These are phyloP conservation scores for Meteorus colon DNA, from an alignment of 2,888 invertebrate species.

Conservation along the genomic window DNA sequence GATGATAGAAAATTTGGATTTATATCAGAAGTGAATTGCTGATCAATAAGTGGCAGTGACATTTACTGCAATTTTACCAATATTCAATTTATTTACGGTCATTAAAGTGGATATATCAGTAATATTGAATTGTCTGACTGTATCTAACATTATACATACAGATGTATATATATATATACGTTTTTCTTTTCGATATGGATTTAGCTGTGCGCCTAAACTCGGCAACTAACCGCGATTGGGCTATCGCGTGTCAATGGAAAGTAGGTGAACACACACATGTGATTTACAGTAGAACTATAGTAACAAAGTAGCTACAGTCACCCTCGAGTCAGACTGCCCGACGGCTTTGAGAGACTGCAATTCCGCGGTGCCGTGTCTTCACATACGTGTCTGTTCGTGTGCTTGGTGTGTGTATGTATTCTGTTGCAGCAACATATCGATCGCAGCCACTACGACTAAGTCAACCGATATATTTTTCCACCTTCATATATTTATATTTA, in stretches of 20 bases:
- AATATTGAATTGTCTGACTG: slow-evolving; percentile 16
- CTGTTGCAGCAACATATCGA: slow-evolving; percentile 43
- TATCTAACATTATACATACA: slow-evolving; percentile 15
- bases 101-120: slow-evolving; percentile 37
- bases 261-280: slow-evolving; percentile 41
- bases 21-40: not conserved
- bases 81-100: slow-evolving; percentile 19
- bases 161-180: not conserved
- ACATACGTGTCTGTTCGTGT: not conserved
- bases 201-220: slow-evolving; percentile 35
- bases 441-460: slow-evolving; percentile 35
- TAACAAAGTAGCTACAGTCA: slow-evolving; percentile 37
- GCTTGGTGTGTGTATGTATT: slow-evolving; percentile 5
- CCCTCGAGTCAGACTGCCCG: slow-evolving; percentile 38
- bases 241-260: slow-evolving; percentile 46
- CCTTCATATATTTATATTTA: slow-evolving; percentile 19
- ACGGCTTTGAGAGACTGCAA: slow-evolving; percentile 38
- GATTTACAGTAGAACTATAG: slow-evolving; percentile 22
- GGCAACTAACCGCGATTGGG: slow-evolving; percentile 38
- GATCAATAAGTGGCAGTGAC: not conserved
- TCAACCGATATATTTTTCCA: slow-evolving; percentile 37
- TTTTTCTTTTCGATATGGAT: slow-evolving; percentile 31
- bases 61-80: not conserved
- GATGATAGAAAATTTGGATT: no score
- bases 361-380: slow-evolving; percentile 23